Base-by-base conservation (phyloP, 2,888 invertebrate genomes). In the Volucella inanis region DNA sequence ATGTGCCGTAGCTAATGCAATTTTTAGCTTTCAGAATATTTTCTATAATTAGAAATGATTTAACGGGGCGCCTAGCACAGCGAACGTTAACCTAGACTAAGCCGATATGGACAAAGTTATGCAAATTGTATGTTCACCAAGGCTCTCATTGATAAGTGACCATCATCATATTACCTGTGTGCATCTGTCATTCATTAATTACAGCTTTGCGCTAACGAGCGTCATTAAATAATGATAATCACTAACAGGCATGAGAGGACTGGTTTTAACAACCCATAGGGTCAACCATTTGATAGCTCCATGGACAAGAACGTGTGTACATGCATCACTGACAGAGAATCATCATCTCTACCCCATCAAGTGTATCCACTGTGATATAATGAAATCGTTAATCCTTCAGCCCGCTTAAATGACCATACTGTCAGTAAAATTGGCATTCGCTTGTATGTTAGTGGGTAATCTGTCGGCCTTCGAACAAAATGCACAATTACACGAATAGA, bases 201-300 rank as follows among this genome's bases (percentile, higher is more conserved):
- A 72, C 49, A 43, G 49, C 22, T 67, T 50, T 72, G 45, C 54
- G 68, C 70, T 70, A 54, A 72, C 67, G 49, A 61, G 65, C 39
- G 39, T 43, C 65, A 77, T 82, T 82, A 55, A 72, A 77, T 78
- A 72, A 77, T 55, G 81, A 81, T 64, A 54, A 38, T 47, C 72
- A 39, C 45, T 55, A 55, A 49, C 54, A 43, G 64, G 55, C 39
- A 64, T 15, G 45, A 31, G 31, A 6, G 6, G 54, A 18, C 45
- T 52, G 72, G 43, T 72, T 72, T 72, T 41, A 62, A 54, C 61
- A 72, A 31, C 71, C 62, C 54, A 39, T 54, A 62, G 62, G 62
- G 62, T 72, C 62, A 62, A 54, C 47, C 38, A 39, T 54, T 74
- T 74, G 62, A 65, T 49, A 41, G 41, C 15, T 45, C 55, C 31